phyloP scores from a whole-genome alignment of 1,140 invertebrate species.

The Globodera rostochiensis region DNA sequence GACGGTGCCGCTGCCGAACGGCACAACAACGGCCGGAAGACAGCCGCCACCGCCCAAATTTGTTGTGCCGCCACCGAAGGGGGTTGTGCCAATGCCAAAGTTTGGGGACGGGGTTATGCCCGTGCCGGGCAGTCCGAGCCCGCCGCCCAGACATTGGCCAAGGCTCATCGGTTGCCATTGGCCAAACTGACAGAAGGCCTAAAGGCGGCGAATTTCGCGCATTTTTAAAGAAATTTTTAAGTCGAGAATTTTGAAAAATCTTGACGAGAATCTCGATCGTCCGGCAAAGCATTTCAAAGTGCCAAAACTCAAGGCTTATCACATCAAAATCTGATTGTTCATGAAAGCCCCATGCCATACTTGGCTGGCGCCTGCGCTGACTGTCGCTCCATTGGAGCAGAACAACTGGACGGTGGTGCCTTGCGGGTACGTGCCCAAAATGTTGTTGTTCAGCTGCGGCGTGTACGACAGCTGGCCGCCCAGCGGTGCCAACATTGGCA shows the following conservation, averaged over 20 bases:
- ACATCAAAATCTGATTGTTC: no score
- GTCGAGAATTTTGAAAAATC: no score
- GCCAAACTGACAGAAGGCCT: constrained; percentile 3
- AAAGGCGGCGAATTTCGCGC: background rate
- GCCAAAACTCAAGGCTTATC: no score
- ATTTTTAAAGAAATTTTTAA: background rate
- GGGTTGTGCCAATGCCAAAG: background rate
- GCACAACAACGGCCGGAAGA: background rate
- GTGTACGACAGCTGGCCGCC: background rate
- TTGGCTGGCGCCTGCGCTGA: background rate
- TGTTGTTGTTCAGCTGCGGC: background rate
- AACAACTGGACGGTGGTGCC: constrained; percentile 22
- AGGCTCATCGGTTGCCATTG: constrained; percentile 16
- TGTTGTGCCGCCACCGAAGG: background rate
- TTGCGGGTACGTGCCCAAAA: constrained; percentile 8
- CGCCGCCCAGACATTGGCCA: constrained; percentile 10
- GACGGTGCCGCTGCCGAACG: constrained; percentile 1
- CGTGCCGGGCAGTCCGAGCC: background rate
- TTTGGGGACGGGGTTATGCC: background rate
- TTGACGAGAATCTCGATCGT: no score
- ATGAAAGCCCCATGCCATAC: background rate
- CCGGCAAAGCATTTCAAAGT: no score
- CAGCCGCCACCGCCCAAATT: background rate
- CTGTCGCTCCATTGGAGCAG: background rate
- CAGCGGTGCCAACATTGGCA: constrained; percentile 1